Percentiles rank a stretch among this genome's conserved stretches.
phyloP scores from a whole-genome alignment of 2,113 vertebrate species.

The Pandion haliaetus region DNA sequence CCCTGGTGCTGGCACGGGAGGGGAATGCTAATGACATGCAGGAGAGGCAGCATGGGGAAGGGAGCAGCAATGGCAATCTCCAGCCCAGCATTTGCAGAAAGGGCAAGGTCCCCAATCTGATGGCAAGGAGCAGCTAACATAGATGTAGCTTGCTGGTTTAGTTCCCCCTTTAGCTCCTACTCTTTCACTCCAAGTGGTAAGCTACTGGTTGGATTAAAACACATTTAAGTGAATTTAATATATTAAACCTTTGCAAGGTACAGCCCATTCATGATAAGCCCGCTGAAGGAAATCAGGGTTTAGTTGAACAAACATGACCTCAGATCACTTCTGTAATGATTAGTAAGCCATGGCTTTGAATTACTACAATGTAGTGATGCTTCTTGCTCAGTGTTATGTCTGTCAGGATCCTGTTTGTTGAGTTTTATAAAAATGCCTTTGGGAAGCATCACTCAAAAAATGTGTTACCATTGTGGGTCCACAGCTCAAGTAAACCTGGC shows the following conservation, averaged over 20 bases:
- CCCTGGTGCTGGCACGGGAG: conserved; percentile 10
- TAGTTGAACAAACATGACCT: not conserved
- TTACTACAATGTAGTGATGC: not conserved
- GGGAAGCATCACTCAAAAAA: not conserved
- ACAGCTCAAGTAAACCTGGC: not conserved
- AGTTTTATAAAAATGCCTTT: not conserved
- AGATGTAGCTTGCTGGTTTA: not conserved
- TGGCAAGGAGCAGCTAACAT: not conserved
- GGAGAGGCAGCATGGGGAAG: not conserved
- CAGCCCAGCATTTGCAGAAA: not conserved
- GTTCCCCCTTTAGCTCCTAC: not conserved
- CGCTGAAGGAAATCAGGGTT: not conserved
- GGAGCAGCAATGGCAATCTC: not conserved
- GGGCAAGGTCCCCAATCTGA: not conserved
- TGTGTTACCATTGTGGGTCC: not conserved
- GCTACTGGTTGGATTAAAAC: not conserved
- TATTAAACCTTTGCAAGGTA: not conserved
- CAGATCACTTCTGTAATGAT: not conserved
- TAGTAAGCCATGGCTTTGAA: not conserved
- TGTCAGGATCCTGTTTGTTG: not conserved
- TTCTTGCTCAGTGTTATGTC: not conserved
- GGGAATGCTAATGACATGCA: conserved; percentile 30
- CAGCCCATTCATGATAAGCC: not conserved
- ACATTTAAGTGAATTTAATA: not conserved
- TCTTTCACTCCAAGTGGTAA: not conserved